Percentiles rank a stretch among this genome's conserved stretches.
phyloP scores from a whole-genome alignment of 2,797 vertebrate species.

The Enteromius thamalakanensis region DNA sequence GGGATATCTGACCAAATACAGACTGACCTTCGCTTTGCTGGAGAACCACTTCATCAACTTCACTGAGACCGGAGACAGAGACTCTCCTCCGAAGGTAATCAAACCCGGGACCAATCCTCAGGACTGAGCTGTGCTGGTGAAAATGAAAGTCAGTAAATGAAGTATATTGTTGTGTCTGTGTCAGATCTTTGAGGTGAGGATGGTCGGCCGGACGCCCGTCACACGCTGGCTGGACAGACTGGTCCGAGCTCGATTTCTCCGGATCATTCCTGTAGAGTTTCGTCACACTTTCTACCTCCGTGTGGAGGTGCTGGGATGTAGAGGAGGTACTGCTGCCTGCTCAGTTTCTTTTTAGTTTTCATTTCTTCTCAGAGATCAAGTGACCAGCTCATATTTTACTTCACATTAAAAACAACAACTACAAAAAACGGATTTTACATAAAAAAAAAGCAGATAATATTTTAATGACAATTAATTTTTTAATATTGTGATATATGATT shows the following conservation, averaged over 20 bases:
- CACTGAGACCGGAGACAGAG: conserved; percentile 64
- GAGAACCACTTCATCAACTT: conserved; percentile 75
- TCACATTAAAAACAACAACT: not conserved
- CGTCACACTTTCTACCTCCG: conserved; percentile 81
- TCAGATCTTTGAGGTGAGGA: conserved; percentile 78
- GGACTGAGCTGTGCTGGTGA: not conserved
- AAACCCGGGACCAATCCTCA: too few species aligned
- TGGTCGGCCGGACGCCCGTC: conserved; percentile 74
- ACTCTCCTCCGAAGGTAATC: conserved; percentile 70
- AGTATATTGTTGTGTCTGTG: not conserved
- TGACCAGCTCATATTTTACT: not conserved
- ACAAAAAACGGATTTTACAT: not conserved
- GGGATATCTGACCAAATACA: conserved; percentile 80
- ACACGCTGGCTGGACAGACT: conserved; percentile 74
- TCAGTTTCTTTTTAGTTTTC: not conserved
- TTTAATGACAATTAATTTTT: not conserved
- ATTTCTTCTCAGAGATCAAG: not conserved
- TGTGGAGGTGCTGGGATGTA: conserved; percentile 81
- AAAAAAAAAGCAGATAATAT: not conserved
- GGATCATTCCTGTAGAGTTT: conserved; percentile 79
- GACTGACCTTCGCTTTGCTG: conserved; percentile 75
- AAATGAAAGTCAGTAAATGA: not conserved
- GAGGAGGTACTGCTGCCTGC: conserved; percentile 68
- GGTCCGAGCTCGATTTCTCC: conserved; percentile 78
- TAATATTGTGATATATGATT: not conserved